phyloP scores from a whole-genome alignment of 1,140 invertebrate genomes.

The Yoshiicerus persimilis region DNA sequence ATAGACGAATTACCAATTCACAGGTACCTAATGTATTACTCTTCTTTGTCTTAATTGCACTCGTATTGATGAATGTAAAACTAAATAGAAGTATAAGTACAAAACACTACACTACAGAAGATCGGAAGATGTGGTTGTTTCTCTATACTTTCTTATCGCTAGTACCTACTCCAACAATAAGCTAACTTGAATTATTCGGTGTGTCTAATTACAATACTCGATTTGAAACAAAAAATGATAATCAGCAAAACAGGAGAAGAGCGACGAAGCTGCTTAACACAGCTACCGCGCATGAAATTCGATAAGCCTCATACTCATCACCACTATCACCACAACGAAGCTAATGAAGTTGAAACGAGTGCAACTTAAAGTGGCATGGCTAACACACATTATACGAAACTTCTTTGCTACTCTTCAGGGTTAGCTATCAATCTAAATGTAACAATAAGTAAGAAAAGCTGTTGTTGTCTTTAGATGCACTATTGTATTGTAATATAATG shows the following conservation, averaged over 20 bases:
- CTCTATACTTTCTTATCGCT: background rate
- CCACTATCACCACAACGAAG: background rate
- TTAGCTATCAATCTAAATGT: background rate
- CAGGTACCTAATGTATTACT: too few species aligned
- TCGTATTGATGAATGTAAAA: too few species aligned
- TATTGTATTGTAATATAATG: background rate
- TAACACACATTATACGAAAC: background rate
- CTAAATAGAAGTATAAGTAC: too few species aligned
- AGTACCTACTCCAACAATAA: background rate
- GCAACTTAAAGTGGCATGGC: background rate
- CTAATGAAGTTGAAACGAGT: conserved; percentile 11
- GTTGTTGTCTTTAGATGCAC: background rate
- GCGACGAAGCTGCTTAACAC: background rate
- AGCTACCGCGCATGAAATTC: background rate
- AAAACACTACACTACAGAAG: background rate
- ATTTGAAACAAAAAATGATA: background rate
- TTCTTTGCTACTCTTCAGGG: background rate
- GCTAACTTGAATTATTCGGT: background rate
- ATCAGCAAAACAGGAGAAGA: background rate
- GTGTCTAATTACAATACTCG: background rate
- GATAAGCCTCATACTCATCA: background rate
- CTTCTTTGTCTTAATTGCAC: too few species aligned
- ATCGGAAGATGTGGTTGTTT: background rate
- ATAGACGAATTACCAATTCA: too few species aligned
- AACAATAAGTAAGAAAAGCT: background rate